Conservation (phyloP, 2,888 invertebrate genomes). For the Tipula confusa region DNA sequence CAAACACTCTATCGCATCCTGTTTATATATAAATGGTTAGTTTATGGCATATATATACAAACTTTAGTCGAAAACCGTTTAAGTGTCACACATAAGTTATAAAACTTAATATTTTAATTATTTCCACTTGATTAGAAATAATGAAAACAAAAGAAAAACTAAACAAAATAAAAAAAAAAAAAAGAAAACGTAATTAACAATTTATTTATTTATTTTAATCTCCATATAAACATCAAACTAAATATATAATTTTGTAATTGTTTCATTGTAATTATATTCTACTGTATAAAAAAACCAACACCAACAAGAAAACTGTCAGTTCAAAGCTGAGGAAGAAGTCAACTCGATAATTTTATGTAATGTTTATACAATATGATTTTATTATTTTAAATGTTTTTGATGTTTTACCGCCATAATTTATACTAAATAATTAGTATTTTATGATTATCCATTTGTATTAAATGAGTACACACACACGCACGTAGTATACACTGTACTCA, state of each 20-base stretch:
- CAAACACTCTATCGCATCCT: neutral
- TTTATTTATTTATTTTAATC: constrained; percentile 17
- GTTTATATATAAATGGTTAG: neutral
- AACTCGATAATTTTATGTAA: constrained; percentile 29
- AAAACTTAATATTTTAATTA: neutral
- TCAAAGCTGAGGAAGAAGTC: constrained; percentile 29
- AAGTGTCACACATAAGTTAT: neutral
- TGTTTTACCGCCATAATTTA: neutral
- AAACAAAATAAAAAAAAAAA: no score
- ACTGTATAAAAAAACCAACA: neutral
- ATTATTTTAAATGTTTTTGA: neutral
- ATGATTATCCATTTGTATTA: neutral
- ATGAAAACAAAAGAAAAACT: constrained; percentile 7
- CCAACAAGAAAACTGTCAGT: neutral
- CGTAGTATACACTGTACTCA: no score
- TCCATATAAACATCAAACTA: neutral
- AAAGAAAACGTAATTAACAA: neutral
- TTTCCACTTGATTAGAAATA: constrained; percentile 25
- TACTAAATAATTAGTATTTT: neutral
- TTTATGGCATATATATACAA: neutral
- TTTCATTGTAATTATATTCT: neutral
- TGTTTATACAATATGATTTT: constrained; percentile 14
- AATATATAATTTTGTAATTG: neutral
- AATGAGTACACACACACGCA: no score
- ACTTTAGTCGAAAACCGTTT: neutral